Evolutionary conservation across 2,797 vertebrate species (phyloP), one percentile per base, ranked within the genome.

Genomic region (Remorina albescens): DNA sequence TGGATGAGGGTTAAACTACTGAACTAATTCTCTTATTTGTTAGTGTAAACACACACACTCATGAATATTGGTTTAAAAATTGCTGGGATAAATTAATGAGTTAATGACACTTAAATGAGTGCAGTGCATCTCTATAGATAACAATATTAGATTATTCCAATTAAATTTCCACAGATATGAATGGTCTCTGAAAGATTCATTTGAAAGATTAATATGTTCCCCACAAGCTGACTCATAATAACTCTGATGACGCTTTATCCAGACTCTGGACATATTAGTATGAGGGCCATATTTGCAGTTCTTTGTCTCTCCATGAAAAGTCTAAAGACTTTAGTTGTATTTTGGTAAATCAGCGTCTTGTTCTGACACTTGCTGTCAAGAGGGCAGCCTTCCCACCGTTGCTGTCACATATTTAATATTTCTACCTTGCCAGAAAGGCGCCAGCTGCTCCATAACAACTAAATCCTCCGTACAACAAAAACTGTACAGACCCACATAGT

Each of bases 311-410:
- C 23, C 37, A 21, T 13, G 8, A 8, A 58, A 9, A 6, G 19
- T 37, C 32, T 28, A 8, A 13, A 4, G 46, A 2, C 11, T 21
- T 47, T 7, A 23, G 21, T 23, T 47, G 47, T 25, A 50, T 50
- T 13, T 25, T 2, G 2, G 47, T 13, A 63, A 69, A 32, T 18
- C 4, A 67, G 23, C 26, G 19, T 82, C 51, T 39, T 75, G 47
- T 76, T 66, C 51, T 2, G 7, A 62, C 8, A 8, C 18, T 64
- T 26, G 11, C 46, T 44, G 54, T 41, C 62, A 74, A 46, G 55
- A 67, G 18, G 13, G 36, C n/a, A n/a, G 44, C 53, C 39, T 41
- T 78, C 68, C 68, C 70, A 9, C 67, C 56, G 65, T 65, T 82
- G 69, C 81, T 70, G 37, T n/a, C 18, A 61, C 9, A 37, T 28